phyloP scores from a whole-genome alignment of 2,888 invertebrate genomes.

The Folsomia manolachei region DNA sequence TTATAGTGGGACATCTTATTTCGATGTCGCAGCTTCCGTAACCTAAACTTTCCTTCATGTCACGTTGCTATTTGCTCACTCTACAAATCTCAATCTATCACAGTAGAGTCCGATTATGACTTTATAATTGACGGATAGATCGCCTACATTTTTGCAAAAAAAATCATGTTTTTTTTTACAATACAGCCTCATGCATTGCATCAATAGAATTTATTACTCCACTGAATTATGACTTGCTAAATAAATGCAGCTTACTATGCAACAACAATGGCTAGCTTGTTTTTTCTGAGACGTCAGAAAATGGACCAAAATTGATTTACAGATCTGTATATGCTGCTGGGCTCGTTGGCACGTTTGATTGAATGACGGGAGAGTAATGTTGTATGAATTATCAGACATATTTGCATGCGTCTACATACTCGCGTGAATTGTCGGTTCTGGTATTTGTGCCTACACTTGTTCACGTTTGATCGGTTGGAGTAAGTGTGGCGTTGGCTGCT shows the following conservation, averaged over 20 bases:
- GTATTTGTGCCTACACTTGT: not conserved
- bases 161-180: no score
- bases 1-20: not conserved
- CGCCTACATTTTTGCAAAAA: not conserved
- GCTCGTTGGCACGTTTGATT: not conserved
- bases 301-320: conserved; percentile 8
- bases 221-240: conserved; percentile 42
- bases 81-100: not conserved
- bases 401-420: no score
- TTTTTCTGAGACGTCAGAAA: not conserved
- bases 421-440: no score
- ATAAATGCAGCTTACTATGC: conserved; percentile 7
- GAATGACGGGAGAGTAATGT: not conserved
- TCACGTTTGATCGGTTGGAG: not conserved
- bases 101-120: not conserved
- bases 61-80: not conserved
- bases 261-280: not conserved
- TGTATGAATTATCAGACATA: no score
- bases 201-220: not conserved
- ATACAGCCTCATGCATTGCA: not conserved
- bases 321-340: conserved; percentile 6
- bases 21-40: not conserved
- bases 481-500: not conserved
- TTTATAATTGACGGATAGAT: not conserved
- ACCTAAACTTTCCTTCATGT: no score